Conservation (phyloP, 2,113 vertebrate genomes). For the Rhombomys opimus region DNA sequence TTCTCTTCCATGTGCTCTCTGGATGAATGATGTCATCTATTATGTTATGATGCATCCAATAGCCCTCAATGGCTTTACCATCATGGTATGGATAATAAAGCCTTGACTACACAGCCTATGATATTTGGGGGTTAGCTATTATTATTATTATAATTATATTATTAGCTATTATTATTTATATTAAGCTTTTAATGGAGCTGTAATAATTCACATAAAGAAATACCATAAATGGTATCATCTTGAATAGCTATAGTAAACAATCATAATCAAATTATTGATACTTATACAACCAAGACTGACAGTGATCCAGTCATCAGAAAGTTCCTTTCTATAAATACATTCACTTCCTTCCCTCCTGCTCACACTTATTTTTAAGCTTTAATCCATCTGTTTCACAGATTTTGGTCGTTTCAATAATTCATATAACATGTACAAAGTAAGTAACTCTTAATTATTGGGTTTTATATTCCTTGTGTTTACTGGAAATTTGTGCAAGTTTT, state of each 20-base stretch:
- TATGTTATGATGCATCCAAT: too few species aligned
- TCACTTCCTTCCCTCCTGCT: neutral
- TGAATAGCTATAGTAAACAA: neutral
- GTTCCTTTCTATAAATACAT: neutral
- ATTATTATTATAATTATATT: too few species aligned
- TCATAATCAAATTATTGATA: neutral
- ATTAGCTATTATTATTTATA: neutral
- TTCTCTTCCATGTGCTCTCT: neutral
- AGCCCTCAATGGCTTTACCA: neutral
- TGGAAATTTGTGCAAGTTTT: neutral
- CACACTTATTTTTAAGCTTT: neutral
- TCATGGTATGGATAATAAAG: neutral
- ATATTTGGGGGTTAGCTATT: neutral
- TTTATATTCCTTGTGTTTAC: neutral
- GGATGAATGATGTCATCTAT: neutral
- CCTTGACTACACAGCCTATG: neutral
- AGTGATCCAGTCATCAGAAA: neutral
- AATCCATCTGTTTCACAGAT: neutral
- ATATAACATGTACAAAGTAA: neutral
- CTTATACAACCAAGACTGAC: neutral
- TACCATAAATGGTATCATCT: neutral
- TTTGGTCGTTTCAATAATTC: neutral
- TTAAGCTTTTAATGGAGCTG: neutral
- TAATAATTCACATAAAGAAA: neutral
- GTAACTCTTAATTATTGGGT: neutral